A percentile compares a stretch with the other conserved stretches of the same genome.
Conservation (phyloP, 2,113 vertebrate genomes). For the Ictalurus furcatus region DNA sequence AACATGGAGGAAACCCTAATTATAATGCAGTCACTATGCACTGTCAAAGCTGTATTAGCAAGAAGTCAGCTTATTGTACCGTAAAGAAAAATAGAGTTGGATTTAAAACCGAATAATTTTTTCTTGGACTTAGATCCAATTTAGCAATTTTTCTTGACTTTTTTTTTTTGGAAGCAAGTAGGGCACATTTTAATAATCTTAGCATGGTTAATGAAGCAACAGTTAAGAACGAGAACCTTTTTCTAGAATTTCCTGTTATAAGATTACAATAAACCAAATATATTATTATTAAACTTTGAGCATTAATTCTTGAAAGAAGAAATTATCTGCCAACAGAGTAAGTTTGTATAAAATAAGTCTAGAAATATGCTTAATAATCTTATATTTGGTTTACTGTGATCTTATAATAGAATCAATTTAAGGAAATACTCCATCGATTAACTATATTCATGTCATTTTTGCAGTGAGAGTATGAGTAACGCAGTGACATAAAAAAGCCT, state of each 20-base stretch:
- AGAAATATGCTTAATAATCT: neutral
- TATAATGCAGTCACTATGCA: constrained; percentile 8
- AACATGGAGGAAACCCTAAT: constrained; percentile 3
- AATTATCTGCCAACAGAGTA: neutral
- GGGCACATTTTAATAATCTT: neutral
- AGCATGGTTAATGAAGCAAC: neutral
- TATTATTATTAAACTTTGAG: neutral
- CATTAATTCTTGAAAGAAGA: neutral
- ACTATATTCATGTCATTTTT: neutral
- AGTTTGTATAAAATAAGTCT: neutral
- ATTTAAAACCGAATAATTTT: neutral
- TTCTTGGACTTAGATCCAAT: neutral
- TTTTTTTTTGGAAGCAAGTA: neutral
- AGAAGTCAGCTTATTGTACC: neutral
- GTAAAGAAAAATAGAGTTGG: neutral
- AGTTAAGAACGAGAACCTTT: neutral
- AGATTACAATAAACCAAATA: neutral
- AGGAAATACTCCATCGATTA: neutral
- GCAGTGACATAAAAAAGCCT: neutral
- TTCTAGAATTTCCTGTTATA: neutral
- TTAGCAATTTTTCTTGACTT: neutral
- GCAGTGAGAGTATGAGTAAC: neutral
- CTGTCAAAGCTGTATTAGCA: neutral
- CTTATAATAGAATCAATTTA: neutral
- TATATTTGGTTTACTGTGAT: neutral